phyloP scores from a whole-genome alignment of 2,888 invertebrate species.

The Serripes groenlandicus region DNA sequence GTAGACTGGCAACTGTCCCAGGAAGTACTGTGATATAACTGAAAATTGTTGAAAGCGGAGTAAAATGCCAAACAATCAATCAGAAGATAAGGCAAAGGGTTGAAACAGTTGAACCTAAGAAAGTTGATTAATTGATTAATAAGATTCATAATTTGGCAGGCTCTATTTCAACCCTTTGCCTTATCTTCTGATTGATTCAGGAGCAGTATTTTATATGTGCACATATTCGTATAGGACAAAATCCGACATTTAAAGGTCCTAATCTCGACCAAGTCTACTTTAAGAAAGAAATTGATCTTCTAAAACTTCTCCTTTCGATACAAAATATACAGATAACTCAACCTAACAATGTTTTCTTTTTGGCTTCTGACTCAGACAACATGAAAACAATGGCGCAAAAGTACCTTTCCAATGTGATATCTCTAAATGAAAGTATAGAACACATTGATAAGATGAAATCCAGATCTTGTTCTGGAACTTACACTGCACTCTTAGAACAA shows the following conservation, averaged over 20 bases:
- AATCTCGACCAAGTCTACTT: neutral
- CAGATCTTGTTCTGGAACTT: slow-evolving; percentile 23
- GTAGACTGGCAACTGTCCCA: no score
- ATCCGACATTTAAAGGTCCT: slow-evolving; percentile 31
- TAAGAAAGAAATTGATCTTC: no score
- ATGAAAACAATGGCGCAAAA: neutral
- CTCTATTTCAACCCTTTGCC: no score
- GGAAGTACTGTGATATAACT: no score
- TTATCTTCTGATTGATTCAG: no score
- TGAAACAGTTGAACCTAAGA: no score
- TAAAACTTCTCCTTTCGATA: neutral
- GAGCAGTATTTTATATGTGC: slow-evolving; percentile 33
- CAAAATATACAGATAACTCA: neutral
- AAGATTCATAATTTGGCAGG: no score
- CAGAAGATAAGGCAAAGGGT: no score
- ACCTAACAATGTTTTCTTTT: neutral
- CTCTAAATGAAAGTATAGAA: slow-evolving; percentile 13
- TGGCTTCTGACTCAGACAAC: neutral
- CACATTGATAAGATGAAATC: slow-evolving; percentile 33
- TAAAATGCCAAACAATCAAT: no score
- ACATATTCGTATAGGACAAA: slow-evolving; percentile 49
- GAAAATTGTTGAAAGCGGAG: no score
- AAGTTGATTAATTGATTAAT: no score
- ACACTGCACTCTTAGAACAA: slow-evolving; percentile 38
- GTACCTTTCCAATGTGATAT: slow-evolving; percentile 2